Evolutionary conservation across 2,888 invertebrate species (phyloP).

Genomic region (Drosophila niveifrons): DNA sequence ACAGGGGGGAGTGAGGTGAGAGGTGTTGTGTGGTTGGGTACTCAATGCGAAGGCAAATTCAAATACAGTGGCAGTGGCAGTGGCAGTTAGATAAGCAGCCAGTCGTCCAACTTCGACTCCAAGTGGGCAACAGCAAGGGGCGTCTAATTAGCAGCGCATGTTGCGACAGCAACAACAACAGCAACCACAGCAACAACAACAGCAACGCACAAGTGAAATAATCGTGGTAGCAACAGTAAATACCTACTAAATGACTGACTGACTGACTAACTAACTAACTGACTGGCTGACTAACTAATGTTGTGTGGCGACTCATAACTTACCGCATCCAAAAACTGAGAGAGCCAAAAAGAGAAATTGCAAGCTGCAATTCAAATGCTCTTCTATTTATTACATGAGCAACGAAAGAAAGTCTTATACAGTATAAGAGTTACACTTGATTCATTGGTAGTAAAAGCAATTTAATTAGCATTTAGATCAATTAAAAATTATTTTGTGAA

Average conservation of each 20-base stretch:
- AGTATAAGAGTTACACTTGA: conserved; percentile 6
- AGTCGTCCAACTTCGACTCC: conserved; percentile 1
- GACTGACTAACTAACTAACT: conserved; percentile 24
- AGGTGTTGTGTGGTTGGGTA: background rate
- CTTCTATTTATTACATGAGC: conserved; percentile 1
- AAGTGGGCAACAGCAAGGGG: conserved; percentile 29
- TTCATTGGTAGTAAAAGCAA: background rate
- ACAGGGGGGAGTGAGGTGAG: background rate
- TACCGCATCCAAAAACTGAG: conserved; percentile 22
- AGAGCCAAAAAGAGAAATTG: conserved; percentile 11
- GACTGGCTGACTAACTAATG: conserved; percentile 56
- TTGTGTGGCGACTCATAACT: conserved; percentile 56
- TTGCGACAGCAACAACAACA: conserved; percentile 57
- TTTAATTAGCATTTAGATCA: background rate
- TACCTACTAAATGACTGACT: conserved; percentile 17
- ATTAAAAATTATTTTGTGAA: background rate
- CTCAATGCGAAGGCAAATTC: conserved; percentile 43
- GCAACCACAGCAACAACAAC: conserved; percentile 27
- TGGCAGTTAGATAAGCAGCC: conserved; percentile 60
- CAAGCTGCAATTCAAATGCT: background rate
- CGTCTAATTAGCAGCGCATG: conserved; percentile 66
- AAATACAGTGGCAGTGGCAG: conserved; percentile 55
- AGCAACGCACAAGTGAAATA: conserved; percentile 49
- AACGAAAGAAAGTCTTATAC: conserved; percentile 12
- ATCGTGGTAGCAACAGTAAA: conserved; percentile 45